Evolutionary conservation across 2,113 vertebrate species (phyloP).

Genomic region (Myotis yumanensis): DNA sequence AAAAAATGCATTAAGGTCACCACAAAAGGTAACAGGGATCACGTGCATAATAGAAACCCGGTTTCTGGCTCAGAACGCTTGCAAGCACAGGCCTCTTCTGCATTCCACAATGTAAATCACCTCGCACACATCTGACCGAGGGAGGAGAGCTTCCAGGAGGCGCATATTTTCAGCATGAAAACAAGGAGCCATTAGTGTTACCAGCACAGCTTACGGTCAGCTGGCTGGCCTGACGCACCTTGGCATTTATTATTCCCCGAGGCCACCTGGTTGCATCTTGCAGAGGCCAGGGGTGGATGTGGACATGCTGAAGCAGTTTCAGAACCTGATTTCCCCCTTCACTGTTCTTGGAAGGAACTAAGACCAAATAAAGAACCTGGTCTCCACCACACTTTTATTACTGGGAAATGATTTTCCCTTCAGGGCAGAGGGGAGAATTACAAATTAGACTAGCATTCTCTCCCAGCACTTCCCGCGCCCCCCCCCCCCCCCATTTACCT

Average conservation of each 20-base stretch:
- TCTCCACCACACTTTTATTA: background rate
- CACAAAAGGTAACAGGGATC: background rate
- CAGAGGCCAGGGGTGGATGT: background rate
- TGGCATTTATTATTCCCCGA: background rate
- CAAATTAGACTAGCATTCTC: background rate
- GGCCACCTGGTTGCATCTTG: background rate
- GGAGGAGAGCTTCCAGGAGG: constrained; percentile 34
- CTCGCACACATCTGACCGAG: constrained; percentile 32
- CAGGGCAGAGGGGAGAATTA: background rate
- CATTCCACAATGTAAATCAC: constrained; percentile 44
- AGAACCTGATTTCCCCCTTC: background rate
- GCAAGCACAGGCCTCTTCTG: background rate
- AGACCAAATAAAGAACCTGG: background rate
- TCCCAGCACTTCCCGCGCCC: background rate
- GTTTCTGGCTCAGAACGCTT: background rate
- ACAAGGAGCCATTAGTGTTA: constrained; percentile 21
- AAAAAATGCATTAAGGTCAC: background rate
- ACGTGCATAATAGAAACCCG: background rate
- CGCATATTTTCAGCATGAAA: constrained; percentile 67
- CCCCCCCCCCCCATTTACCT: background rate
- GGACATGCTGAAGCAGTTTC: background rate
- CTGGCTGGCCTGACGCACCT: background rate
- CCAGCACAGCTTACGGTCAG: constrained; percentile 1
- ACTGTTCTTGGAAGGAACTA: constrained; percentile 10
- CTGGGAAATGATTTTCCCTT: background rate